Evolutionary conservation across 2,113 vertebrate species (phyloP), one percentile per base, ranked within the genome.

Genomic region (Laterallus jamaicensis): DNA sequence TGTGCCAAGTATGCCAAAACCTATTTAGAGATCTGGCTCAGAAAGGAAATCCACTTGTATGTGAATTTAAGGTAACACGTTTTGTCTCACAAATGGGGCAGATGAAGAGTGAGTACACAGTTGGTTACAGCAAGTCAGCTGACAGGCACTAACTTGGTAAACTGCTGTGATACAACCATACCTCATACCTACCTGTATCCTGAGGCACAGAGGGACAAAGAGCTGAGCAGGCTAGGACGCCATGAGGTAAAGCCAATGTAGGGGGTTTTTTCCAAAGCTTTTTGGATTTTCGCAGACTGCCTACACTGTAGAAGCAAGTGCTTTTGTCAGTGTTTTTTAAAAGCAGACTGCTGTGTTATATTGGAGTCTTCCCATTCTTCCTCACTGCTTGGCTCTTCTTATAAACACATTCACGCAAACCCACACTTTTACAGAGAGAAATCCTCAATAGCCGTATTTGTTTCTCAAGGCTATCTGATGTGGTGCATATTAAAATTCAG

Each of bases 61-160:
- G 35, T 68, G 86, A 83, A 77, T 90, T 93, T 32, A 83, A 95
- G 71, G 31, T 88, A 93, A 90, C 74, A 68, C 31, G 50, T 92
- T 92, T 96, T 90, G 67, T 83, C 64, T 92, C 35, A 8, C 9
- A 9, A 92, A 70, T 47, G 71, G 21, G 55, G 64, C 47, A 67
- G 56, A n/a, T 1, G 22, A 88, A 69, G 63, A 54, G 31, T 86
- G 25, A 28, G n/a, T 25, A 82, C 37, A 25, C 3, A 11, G 63
- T 66, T 77, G 79, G 68, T 93, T 92, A 42, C 86, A 86, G 49
- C 12, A 22, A 90, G 71, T 92, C 94, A 93, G 82, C 59, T 94
- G 88, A 90, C 87, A 90, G 56, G 76, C 94, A 86, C 59, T 80
- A 81, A 94, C 88, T 88, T 90, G 80, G 83, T 86, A 93, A 95